A percentile compares a stretch with the other conserved stretches of the same genome.
These are phyloP conservation scores for Pan paniscus DNA, from an alignment of 2,113 vertebrate genomes.

Conservation along the genomic window DNA sequence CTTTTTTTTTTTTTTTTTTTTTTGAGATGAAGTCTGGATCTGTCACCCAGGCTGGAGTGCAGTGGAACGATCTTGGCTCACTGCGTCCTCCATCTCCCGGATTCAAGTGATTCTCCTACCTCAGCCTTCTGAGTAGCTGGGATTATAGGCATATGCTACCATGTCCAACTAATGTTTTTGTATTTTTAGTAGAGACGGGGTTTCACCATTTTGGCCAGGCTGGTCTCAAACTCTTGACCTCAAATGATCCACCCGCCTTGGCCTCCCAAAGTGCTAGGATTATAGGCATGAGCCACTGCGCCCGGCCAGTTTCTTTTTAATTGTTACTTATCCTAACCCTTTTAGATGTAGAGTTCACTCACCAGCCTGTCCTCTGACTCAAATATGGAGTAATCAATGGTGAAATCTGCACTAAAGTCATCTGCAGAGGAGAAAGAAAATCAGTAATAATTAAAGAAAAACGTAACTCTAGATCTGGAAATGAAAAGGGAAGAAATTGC, in stretches of 20 bases:
- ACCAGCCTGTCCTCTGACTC: constrained; percentile 72
- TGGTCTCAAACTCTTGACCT: too few relatives aligned
- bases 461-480: neutral
- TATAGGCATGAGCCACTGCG: too few relatives aligned
- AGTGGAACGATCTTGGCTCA: neutral
- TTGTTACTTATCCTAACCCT: neutral
- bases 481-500: neutral
- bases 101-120: neutral
- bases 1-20: neutral
- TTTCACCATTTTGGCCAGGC: too few relatives aligned
- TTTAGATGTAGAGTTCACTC: constrained; percentile 41
- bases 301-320: constrained; percentile 22
- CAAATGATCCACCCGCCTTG: too few relatives aligned
- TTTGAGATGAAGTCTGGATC: neutral
- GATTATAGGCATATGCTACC: neutral
- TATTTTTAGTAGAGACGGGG: neutral
- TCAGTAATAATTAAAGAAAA: neutral
- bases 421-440: constrained; percentile 59
- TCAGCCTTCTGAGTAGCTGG: neutral
- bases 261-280: too few relatives aligned
- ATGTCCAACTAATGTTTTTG: too few relatives aligned
- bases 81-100: neutral
- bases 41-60: neutral
- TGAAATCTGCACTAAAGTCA: constrained; percentile 70
- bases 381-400: constrained; percentile 74